phyloP scores from a whole-genome alignment of 2,888 invertebrate genomes.

The Ophion ventricosus region DNA sequence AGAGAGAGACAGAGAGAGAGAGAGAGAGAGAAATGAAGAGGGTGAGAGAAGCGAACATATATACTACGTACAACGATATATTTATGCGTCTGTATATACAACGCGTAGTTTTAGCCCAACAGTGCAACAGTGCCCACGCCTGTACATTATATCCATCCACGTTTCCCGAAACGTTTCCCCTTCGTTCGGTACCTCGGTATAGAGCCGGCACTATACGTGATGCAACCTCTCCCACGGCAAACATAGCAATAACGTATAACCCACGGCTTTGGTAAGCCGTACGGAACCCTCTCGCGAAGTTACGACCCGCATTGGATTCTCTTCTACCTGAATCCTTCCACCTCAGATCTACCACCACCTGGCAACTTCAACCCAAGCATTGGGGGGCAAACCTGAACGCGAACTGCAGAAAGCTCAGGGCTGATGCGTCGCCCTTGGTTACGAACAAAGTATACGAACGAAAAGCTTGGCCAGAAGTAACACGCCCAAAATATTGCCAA shows the following conservation, averaged over 20 bases:
- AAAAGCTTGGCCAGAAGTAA: constrained; percentile 1
- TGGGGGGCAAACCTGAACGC: neutral
- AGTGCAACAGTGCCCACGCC: constrained; percentile 60
- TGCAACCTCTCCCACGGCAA: constrained; percentile 31
- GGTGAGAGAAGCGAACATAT: neutral
- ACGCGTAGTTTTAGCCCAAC: constrained; percentile 42
- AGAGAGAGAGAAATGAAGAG: too few species aligned
- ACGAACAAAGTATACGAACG: neutral
- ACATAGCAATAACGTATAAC: constrained; percentile 44
- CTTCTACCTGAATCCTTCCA: constrained; percentile 6
- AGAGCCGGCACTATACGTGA: constrained; percentile 43
- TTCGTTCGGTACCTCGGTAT: constrained; percentile 8
- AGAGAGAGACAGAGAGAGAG: neutral
- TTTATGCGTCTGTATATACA: constrained; percentile 62
- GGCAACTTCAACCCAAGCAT: constrained; percentile 1
- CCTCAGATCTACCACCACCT: neutral
- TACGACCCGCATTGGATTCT: constrained; percentile 42
- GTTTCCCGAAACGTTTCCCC: constrained; percentile 71
- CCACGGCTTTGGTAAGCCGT: constrained; percentile 56
- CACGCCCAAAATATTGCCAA: neutral
- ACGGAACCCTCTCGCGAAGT: constrained; percentile 48
- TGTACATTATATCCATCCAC: constrained; percentile 71
- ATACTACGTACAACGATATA: constrained; percentile 47
- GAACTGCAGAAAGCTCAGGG: neutral
- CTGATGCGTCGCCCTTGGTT: constrained; percentile 10